These are phyloP conservation scores for Channa argus DNA, from an alignment of 2,113 vertebrate species.

Conservation along the genomic window DNA sequence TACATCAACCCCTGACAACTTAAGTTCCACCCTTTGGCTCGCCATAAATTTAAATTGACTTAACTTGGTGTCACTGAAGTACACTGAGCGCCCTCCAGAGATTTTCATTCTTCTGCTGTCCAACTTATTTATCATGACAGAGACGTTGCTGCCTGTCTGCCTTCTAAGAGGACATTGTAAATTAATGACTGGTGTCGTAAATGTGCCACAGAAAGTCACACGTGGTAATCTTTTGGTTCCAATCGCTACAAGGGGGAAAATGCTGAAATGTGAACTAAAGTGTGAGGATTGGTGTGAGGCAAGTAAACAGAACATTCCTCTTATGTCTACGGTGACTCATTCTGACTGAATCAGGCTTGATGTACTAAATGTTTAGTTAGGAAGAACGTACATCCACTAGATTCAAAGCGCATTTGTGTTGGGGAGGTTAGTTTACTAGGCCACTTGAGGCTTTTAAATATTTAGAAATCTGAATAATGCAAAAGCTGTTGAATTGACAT, in stretches of 20 bases:
- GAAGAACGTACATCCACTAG: not conserved
- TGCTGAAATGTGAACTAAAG: not conserved
- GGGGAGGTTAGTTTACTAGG: slow-evolving; percentile 6
- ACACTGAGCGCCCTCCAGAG: slow-evolving; percentile 32
- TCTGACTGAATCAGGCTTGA: not conserved
- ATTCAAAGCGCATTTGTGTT: slow-evolving; percentile 4
- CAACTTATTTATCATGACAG: slow-evolving; percentile 46
- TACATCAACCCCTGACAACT: slow-evolving; percentile 49
- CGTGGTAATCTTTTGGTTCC: not conserved
- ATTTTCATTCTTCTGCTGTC: slow-evolving; percentile 34
- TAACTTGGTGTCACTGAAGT: slow-evolving; percentile 22
- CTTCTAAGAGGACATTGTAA: slow-evolving; percentile 21
- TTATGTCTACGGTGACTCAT: not conserved
- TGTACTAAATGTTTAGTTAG: not conserved
- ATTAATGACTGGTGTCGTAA: slow-evolving; percentile 38
- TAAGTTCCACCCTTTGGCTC: slow-evolving; percentile 32
- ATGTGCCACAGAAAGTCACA: slow-evolving; percentile 12
- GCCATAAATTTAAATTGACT: slow-evolving; percentile 48
- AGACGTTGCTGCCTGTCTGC: slow-evolving; percentile 35
- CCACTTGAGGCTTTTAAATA: not conserved
- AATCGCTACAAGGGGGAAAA: not conserved
- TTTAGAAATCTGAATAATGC: slow-evolving; percentile 21
- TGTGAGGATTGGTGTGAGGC: no score
- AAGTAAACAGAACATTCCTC: not conserved
- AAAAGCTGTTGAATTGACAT: not conserved